Percentiles rank a stretch among this genome's conserved stretches.
These are phyloP conservation scores for Chymomyza costata DNA, from an alignment of 1,140 invertebrate genomes.

Conservation along the genomic window DNA sequence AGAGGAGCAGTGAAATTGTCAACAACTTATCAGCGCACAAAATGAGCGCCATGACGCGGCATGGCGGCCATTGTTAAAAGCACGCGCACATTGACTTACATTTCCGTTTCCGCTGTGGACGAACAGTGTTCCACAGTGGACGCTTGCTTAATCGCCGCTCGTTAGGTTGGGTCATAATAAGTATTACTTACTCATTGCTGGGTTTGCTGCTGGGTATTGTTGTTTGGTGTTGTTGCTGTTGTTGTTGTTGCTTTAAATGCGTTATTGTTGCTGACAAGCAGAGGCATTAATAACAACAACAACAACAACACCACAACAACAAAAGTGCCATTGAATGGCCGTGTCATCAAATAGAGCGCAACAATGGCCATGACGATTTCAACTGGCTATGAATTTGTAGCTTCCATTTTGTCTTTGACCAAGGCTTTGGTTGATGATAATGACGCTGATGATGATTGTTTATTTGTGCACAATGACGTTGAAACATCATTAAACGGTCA, in stretches of 20 bases:
- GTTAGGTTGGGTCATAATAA: constrained; percentile 42
- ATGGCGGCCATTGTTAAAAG: neutral
- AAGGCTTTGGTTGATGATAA: too few relatives aligned
- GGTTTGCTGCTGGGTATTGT: too few relatives aligned
- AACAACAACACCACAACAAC: too few relatives aligned
- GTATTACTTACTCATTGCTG: constrained; percentile 45
- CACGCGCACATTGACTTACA: constrained; percentile 11
- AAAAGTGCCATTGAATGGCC: constrained; percentile 50
- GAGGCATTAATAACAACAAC: constrained; percentile 61
- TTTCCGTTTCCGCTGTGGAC: constrained; percentile 36
- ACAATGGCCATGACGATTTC: constrained; percentile 18
- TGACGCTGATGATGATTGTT: constrained; percentile 61
- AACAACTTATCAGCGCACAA: constrained; percentile 38
- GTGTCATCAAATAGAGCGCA: constrained; percentile 65
- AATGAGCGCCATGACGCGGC: constrained; percentile 17
- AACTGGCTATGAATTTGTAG: too few relatives aligned
- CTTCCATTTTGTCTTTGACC: too few relatives aligned
- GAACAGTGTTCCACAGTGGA: neutral
- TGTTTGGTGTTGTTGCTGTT: constrained; percentile 23
- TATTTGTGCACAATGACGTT: constrained; percentile 64
- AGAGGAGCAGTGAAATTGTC: constrained; percentile 38
- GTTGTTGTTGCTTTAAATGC: constrained; percentile 64
- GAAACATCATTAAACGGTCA: constrained; percentile 70
- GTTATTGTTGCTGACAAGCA: constrained; percentile 60
- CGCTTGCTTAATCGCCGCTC: constrained; percentile 46